Percentiles rank a stretch among this genome's conserved stretches.
Conservation (phyloP, 2,888 invertebrate species). For the Dioctria linearis region DNA sequence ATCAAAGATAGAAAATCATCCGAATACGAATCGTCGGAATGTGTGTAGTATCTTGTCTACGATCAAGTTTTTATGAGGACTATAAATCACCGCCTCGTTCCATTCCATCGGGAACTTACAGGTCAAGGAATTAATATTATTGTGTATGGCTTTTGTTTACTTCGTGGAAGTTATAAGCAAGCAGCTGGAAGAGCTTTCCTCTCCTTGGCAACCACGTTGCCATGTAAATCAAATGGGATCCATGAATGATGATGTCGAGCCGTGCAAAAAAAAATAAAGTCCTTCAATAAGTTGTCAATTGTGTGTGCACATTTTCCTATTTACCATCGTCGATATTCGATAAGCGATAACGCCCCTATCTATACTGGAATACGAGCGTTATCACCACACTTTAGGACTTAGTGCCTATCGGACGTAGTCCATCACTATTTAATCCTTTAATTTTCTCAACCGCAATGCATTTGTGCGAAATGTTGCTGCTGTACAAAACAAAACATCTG, state of each 20-base stretch:
- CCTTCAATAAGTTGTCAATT: not conserved
- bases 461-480: not conserved
- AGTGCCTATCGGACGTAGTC: not conserved
- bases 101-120: not conserved
- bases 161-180: constrained; percentile 8
- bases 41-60: constrained; percentile 5
- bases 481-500: not conserved
- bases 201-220: constrained; percentile 23
- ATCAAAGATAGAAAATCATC: no score
- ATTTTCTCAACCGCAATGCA: no score
- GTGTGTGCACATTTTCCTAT: constrained; percentile 37
- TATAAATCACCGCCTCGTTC: constrained; percentile 12
- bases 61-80: constrained; percentile 22
- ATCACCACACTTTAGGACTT: constrained; percentile 18
- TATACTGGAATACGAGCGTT: not conserved
- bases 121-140: constrained; percentile 2
- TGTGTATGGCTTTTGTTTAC: constrained; percentile 24
- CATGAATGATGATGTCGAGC: not conserved
- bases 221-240: constrained; percentile 15
- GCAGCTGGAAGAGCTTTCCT: constrained; percentile 27
- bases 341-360: not conserved
- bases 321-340: not conserved
- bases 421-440: no score
- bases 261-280: not conserved
- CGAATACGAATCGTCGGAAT: not conserved